Conservation (phyloP, 2,888 invertebrate genomes). For the Vesta saturnalis region DNA sequence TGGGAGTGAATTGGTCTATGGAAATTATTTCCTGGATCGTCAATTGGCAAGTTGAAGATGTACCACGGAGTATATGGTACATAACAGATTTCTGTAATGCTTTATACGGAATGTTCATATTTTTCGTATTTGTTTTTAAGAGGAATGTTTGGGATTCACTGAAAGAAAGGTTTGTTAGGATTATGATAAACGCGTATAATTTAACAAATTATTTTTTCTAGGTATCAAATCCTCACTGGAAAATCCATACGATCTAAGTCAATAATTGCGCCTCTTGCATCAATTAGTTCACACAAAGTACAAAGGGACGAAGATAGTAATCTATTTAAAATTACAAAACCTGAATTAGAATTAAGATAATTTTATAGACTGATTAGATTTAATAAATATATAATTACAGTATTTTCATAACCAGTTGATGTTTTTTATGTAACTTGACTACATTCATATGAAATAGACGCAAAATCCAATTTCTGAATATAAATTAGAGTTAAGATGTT, state of each 20-base stretch:
- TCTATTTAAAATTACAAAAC: neutral
- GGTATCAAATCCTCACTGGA: neutral
- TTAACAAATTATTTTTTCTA: neutral
- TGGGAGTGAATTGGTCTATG: conserved; percentile 87
- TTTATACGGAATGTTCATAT: conserved; percentile 75
- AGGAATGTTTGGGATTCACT: conserved; percentile 71
- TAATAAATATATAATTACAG: neutral
- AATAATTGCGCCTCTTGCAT: neutral
- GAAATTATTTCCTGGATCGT: conserved; percentile 79
- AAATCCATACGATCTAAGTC: neutral
- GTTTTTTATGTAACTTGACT: too few relatives aligned
- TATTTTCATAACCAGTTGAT: too few relatives aligned
- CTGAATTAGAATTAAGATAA: neutral
- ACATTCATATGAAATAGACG: too few relatives aligned
- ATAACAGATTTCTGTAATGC: conserved; percentile 74
- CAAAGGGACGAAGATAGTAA: neutral
- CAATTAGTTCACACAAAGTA: neutral
- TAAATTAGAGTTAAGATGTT: too few relatives aligned
- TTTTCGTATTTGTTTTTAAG: conserved; percentile 79
- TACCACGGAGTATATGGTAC: conserved; percentile 66
- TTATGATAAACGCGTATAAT: too few relatives aligned
- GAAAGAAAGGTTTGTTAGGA: conserved; percentile 71
- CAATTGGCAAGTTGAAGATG: conserved; percentile 51
- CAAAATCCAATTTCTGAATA: neutral
- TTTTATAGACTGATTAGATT: neutral